Percentiles rank a stretch among this genome's conserved stretches.
phyloP scores from a whole-genome alignment of 1,140 invertebrate genomes.

The Tyrophagus putrescentiae region DNA sequence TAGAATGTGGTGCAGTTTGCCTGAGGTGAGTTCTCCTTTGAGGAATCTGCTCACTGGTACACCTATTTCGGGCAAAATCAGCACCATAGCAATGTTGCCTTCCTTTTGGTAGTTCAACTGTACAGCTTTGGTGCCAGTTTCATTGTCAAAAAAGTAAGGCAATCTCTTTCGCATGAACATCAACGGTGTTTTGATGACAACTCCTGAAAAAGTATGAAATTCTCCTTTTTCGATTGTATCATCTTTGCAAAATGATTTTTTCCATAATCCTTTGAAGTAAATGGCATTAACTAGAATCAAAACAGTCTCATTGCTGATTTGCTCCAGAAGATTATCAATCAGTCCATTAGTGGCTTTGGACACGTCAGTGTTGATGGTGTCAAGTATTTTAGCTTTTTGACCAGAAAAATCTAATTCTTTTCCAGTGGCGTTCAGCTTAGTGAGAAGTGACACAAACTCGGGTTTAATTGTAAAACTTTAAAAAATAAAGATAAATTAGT shows the following conservation, averaged over 20 bases:
- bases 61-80: conserved; percentile 30
- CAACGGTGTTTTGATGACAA: conserved; percentile 43
- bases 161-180: conserved; percentile 37
- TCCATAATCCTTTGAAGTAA: conserved; percentile 72
- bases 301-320: conserved; percentile 39
- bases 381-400: conserved; percentile 35
- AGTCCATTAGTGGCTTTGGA: conserved; percentile 49
- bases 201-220: conserved; percentile 40
- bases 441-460: too few species aligned
- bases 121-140: conserved; percentile 11
- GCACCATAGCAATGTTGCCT: conserved; percentile 32
- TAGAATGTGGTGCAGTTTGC: conserved; percentile 27
- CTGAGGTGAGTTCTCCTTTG: conserved; percentile 23
- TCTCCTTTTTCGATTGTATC: conserved; percentile 36
- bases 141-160: not conserved
- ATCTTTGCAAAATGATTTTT: conserved; percentile 46
- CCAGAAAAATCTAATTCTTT: not conserved
- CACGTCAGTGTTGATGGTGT: conserved; percentile 53
- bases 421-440: not conserved
- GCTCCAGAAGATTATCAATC: conserved; percentile 49
- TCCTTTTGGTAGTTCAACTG: conserved; percentile 48
- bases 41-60: conserved; percentile 24
- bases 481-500: too few species aligned
- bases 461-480: too few species aligned
- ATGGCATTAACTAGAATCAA: conserved; percentile 63